Evolutionary conservation across 2,888 invertebrate species (phyloP).

Genomic region (Gryllus longicercus): DNA sequence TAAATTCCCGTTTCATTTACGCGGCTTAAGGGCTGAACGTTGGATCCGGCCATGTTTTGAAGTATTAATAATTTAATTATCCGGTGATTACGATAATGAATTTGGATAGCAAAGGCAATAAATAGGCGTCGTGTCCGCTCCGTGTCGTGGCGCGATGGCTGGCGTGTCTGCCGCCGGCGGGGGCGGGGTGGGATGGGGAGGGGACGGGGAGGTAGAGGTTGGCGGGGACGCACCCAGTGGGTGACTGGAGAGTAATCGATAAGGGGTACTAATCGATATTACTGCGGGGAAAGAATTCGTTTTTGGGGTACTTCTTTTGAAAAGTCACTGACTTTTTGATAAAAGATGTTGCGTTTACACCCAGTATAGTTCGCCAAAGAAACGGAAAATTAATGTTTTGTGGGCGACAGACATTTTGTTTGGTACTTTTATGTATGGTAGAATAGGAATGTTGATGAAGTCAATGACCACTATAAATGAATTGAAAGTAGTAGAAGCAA

Average conservation of each 20-base stretch:
- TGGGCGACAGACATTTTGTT: too few species aligned
- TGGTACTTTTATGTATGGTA: too few species aligned
- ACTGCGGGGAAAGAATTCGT: too few species aligned
- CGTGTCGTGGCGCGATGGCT: neutral
- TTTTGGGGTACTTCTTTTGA: too few species aligned
- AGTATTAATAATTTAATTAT: slow-evolving; percentile 21
- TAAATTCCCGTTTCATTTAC: slow-evolving; percentile 35
- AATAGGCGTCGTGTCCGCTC: neutral
- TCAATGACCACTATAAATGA: too few species aligned
- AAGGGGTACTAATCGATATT: neutral
- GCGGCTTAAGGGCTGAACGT: slow-evolving; percentile 31
- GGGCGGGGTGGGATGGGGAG: neutral
- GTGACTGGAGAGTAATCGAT: neutral
- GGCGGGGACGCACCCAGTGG: neutral
- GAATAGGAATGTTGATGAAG: too few species aligned
- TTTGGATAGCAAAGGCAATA: slow-evolving; percentile 34
- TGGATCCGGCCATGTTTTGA: slow-evolving; percentile 20
- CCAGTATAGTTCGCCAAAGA: too few species aligned
- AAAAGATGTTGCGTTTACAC: too few species aligned
- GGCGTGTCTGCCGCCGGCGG: neutral
- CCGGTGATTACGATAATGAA: slow-evolving; percentile 33
- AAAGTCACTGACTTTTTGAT: too few species aligned
- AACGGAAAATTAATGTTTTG: too few species aligned
- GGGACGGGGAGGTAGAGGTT: neutral
- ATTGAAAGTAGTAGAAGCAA: too few species aligned